These are phyloP conservation scores for Hydractinia echinata DNA, from an alignment of 30 jellyfish, hydroid and myxozoan species.

Conservation along the genomic window DNA sequence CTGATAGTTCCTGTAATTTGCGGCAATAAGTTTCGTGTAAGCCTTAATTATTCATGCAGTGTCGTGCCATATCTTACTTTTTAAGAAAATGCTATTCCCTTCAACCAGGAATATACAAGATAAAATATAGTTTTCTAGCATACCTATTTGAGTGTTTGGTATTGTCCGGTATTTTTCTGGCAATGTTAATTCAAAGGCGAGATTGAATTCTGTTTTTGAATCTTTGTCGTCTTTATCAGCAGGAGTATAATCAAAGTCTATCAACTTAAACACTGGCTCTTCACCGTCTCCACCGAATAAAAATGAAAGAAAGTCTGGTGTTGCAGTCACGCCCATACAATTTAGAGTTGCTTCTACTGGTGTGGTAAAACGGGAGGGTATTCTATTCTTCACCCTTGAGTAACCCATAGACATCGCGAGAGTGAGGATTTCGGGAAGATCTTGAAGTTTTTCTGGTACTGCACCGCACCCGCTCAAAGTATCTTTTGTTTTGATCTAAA, in stretches of 20 bases:
- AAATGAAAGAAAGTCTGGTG: not conserved
- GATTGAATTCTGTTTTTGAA: not conserved
- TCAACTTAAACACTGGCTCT: slow-evolving; percentile 6
- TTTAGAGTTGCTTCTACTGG: slow-evolving; percentile 4
- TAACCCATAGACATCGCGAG: no score
- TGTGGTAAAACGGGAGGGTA: slow-evolving; percentile 2
- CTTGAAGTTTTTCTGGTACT: no score
- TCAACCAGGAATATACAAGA: no score
- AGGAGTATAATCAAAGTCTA: not conserved
- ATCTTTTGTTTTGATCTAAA: no score
- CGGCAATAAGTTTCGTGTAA: no score
- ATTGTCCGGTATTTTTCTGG: slow-evolving; percentile 11
- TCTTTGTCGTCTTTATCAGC: not conserved
- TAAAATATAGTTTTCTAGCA: not conserved
- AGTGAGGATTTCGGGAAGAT: no score
- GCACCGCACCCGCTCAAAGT: no score
- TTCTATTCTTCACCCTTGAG: no score
- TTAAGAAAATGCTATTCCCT: no score
- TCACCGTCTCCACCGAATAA: not conserved
- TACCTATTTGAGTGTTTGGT: slow-evolving; percentile 8
- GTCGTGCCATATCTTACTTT: no score
- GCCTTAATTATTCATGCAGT: no score
- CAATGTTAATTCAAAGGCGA: not conserved
- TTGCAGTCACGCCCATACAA: slow-evolving; percentile 5
- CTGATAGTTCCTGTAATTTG: no score